Percentiles rank a stretch among this genome's conserved stretches.
These are phyloP conservation scores for Antigone vipio DNA, from an alignment of 2,113 vertebrate genomes.

Conservation along the genomic window DNA sequence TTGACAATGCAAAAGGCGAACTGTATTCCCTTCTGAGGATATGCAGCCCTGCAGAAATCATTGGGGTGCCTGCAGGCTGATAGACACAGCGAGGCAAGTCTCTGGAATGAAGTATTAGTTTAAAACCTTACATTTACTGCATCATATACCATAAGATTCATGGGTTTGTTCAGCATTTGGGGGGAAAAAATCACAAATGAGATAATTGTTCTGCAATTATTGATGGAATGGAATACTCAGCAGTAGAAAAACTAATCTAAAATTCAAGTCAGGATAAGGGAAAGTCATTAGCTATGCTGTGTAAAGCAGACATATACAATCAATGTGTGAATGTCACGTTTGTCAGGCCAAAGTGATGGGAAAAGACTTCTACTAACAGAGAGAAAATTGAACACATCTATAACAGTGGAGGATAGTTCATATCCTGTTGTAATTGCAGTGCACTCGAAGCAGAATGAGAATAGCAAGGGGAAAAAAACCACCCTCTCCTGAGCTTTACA, in stretches of 20 bases:
- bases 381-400: constrained; percentile 64
- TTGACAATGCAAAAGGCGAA: not conserved
- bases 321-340: constrained; percentile 63
- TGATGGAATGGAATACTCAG: constrained; percentile 19
- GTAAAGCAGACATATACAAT: constrained; percentile 58
- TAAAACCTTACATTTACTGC: not conserved
- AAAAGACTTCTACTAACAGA: constrained; percentile 56
- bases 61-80: not conserved
- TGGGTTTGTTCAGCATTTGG: not conserved
- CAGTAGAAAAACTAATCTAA: constrained; percentile 35
- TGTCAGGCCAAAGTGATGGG: constrained; percentile 62
- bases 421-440: constrained; percentile 51
- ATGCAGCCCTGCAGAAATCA: not conserved
- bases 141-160: not conserved
- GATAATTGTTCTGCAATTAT: constrained; percentile 51
- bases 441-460: constrained; percentile 31
- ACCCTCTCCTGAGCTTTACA: not conserved
- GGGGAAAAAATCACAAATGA: not conserved
- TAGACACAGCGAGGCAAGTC: not conserved
- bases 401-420: constrained; percentile 56
- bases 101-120: not conserved
- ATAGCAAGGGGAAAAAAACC: not conserved
- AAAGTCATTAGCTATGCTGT: constrained; percentile 62
- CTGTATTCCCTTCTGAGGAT: not conserved
- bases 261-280: constrained; percentile 51